Conservation (phyloP, 2,113 vertebrate genomes). For the Dasyurus viverrinus region DNA sequence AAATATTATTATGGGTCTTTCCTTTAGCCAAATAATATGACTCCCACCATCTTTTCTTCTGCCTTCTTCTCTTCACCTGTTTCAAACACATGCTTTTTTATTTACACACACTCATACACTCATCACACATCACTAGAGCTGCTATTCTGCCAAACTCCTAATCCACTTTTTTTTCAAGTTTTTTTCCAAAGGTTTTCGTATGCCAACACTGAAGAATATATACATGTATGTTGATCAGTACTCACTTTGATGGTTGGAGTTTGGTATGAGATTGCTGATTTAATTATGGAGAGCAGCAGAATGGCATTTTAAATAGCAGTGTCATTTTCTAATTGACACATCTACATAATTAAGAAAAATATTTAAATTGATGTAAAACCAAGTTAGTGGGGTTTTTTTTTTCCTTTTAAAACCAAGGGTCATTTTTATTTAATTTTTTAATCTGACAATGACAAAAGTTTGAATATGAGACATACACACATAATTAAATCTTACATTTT, state of each 20-base stretch:
- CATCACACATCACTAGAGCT: neutral
- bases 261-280: neutral
- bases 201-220: neutral
- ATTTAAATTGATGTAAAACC: neutral
- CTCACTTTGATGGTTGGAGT: neutral
- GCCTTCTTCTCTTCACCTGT: neutral
- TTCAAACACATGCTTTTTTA: neutral
- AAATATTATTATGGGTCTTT: neutral
- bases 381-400: neutral
- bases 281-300: neutral
- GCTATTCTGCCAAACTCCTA: neutral
- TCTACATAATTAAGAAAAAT: constrained; percentile 6
- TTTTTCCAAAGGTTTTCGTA: neutral
- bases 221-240: neutral
- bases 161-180: neutral
- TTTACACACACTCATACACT: neutral
- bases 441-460: neutral
- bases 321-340: neutral
- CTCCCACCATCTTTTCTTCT: neutral
- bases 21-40: neutral
- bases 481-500: neutral
- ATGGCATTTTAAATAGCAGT: neutral
- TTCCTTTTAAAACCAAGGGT: neutral
- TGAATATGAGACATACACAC: neutral
- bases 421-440: neutral